Base-by-base conservation (phyloP, 2,797 vertebrate genomes). In the Sebastiscus albofasciatus region DNA sequence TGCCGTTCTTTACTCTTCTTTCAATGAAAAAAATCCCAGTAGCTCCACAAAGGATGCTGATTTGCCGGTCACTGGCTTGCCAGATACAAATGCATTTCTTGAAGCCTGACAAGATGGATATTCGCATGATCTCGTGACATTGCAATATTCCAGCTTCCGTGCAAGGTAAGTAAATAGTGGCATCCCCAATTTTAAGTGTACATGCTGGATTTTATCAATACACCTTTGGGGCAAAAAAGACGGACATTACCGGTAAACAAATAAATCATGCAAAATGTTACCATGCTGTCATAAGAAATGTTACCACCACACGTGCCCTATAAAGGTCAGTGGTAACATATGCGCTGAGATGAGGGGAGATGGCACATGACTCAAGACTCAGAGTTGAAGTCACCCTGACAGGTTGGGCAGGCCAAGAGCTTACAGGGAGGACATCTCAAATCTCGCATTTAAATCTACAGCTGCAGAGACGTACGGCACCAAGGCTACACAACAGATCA, bases 271-370 rank as follows among this genome's bases (percentile, higher is more conserved):
- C 66, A 84, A 82, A 89, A 81, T 88, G 61, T 49, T 87, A 72
- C 72, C 36, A 27, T 27, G 36, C 72, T 88, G 86, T 85, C 87
- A 80, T 56, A 83, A 84, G 31, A 81, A 87, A 89, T 89, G 84
- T 68, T 80, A 55, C 49, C 58, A 59, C 81, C 56, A 81, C 18
- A 11, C 62, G 8, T 83, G 82, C 77, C 72, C 78, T 84, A 86
- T 81, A 90, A 93, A 92, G 84, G 89, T 93, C 90, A 88, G 75
- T 12, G 70, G 73, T 81, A 87, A 79, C 83, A 85, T 89, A 84
- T 88, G 83, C 55, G 62, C 75, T 39, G 68, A 87, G 78, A 88
- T 88, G 88, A 85, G 55, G 80, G 79, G 82, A 70, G 81, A 66
- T 52, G 79, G 69, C 67, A 77, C 68, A 70, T 81, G 78, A 89